Evolutionary conservation across 2,888 invertebrate genomes (phyloP).

Genomic region (Seira sanloemensis): DNA sequence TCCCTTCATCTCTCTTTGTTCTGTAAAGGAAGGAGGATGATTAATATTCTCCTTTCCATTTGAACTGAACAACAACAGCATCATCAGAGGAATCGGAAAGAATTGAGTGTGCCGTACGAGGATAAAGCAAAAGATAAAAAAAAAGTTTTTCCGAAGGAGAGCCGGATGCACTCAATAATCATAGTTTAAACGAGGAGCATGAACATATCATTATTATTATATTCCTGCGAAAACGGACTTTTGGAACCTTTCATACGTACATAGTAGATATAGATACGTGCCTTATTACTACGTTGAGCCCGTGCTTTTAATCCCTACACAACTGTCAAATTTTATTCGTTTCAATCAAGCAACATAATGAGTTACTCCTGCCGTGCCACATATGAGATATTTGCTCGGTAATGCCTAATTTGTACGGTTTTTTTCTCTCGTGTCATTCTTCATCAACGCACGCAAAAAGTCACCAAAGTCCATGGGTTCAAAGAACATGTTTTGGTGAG

Average conservation of each 20-base stretch:
- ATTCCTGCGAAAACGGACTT: not conserved
- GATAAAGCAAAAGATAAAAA: constrained; percentile 33
- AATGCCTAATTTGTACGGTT: not conserved
- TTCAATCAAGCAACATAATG: constrained; percentile 57
- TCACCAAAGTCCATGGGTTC: not conserved
- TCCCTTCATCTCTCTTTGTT: not conserved
- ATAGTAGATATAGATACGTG: constrained; percentile 1
- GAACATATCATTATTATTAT: constrained; percentile 30
- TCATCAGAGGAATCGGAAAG: constrained; percentile 29
- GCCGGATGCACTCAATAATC: constrained; percentile 63
- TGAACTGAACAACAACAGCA: constrained; percentile 45
- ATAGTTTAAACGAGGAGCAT: constrained; percentile 50
- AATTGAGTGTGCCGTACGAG: constrained; percentile 24
- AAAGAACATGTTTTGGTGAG: too few species aligned
- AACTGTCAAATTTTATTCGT: constrained; percentile 32
- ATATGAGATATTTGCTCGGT: constrained; percentile 13
- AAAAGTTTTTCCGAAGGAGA: constrained; percentile 45
- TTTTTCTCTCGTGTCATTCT: not conserved
- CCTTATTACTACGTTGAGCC: constrained; percentile 27
- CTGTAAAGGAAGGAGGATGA: constrained; percentile 60
- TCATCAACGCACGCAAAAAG: constrained; percentile 1
- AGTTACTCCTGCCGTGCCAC: constrained; percentile 57
- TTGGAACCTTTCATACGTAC: not conserved
- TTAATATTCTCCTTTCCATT: constrained; percentile 68
- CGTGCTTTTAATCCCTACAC: constrained; percentile 29